Evolutionary conservation across 2,888 invertebrate genomes (phyloP), one percentile per base, ranked within the genome.

Genomic region (Alcis repandata): DNA sequence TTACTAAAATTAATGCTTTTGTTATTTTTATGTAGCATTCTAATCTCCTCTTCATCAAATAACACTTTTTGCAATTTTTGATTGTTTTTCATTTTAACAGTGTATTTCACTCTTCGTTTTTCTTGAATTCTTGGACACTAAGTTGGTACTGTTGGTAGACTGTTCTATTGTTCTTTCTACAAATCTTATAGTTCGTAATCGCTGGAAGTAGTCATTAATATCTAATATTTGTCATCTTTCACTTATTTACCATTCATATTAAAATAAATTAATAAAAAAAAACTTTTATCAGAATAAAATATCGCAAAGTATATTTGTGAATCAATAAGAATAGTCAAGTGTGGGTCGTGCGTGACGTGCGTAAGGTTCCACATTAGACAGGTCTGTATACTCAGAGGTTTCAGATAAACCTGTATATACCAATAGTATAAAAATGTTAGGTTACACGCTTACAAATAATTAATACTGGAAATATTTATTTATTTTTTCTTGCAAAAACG

Each of bases 241-340:
- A 41, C 53, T 41, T 49, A 53, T 40, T 45, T 27, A 40, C 17
- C 32, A 38, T 38, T 17, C 27, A 51, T 36, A 63, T 19, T 20
- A 38, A 51, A 19, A 38, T 51, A 51, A 48, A 48, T 32, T 8
- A 51, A 20, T 36, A 20, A 51, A 51, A 27, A 36, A 38, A 51
- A 15, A 15, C 11, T 15, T 11, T n/a, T n/a, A n/a, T 22, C 22
- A 20, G 2, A 11, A 22, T 22, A 45, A 45, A 45, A 43, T 43
- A 43, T 15, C n/a, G 2, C 6, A 17, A 41, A 15, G 40, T 15
- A 41, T 41, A 41, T 2, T 4, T 9, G 6, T 41, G 1, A 15
- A 27, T 27, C 2, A 7, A n/a, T 3, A 40, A 41, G 15, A 41
- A 41, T 41, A 15, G 40, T 41, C 40, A 17, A 8, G 40, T 43